Evolutionary conservation across 2,113 vertebrate genomes (phyloP).

Genomic region (Menura novaehollandiae): DNA sequence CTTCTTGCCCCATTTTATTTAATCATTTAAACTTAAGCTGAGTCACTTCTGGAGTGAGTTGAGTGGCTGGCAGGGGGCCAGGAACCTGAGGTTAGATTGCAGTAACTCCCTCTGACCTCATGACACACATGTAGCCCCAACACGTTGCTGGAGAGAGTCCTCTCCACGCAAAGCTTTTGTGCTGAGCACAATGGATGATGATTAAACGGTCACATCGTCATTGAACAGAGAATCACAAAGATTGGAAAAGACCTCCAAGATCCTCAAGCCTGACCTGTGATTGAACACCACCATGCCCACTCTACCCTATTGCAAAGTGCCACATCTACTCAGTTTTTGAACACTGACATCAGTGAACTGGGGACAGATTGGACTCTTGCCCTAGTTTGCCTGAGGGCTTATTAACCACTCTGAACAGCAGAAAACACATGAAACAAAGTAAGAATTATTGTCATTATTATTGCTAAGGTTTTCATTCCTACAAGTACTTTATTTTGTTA

Average conservation of each 20-base stretch:
- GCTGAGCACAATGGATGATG: neutral
- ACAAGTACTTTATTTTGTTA: neutral
- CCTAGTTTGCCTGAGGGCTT: neutral
- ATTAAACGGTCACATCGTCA: neutral
- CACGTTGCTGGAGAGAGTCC: accelerated
- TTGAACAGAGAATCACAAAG: neutral
- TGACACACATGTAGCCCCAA: neutral
- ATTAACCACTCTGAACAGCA: neutral
- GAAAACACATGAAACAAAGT: neutral
- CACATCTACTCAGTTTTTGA: neutral
- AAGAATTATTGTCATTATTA: neutral
- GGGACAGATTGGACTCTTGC: neutral
- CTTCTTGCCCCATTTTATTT: neutral
- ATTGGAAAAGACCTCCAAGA: neutral
- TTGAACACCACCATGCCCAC: neutral
- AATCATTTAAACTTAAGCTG: neutral
- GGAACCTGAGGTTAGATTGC: neutral
- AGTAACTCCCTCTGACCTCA: accelerated
- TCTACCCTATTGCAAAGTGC: neutral
- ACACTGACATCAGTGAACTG: neutral
- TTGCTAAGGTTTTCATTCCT: neutral
- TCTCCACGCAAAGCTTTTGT: neutral
- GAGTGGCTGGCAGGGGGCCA: neutral
- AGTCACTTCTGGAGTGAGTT: neutral
- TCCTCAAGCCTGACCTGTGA: neutral